Evolutionary conservation across 2,888 invertebrate genomes (phyloP).

Genomic region (Philaethria dido): DNA sequence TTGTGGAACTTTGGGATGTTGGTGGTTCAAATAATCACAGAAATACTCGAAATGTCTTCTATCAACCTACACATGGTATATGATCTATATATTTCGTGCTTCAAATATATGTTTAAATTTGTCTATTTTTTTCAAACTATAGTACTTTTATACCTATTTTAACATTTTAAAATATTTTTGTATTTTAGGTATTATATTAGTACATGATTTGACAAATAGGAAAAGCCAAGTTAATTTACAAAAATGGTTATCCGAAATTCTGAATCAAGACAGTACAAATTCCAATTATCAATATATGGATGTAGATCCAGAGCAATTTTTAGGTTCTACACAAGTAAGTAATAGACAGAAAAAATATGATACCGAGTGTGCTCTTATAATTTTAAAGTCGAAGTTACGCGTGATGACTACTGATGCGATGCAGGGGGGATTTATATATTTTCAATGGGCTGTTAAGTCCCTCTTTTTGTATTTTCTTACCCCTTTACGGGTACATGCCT

Average conservation of each 20-base stretch:
- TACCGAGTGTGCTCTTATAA: too few species aligned
- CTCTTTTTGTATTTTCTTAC: too few species aligned
- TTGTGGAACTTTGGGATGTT: conserved; percentile 98
- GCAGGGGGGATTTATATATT: too few species aligned
- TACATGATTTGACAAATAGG: conserved; percentile 98
- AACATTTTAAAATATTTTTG: too few species aligned
- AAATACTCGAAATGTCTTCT: conserved; percentile 97
- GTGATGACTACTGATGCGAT: too few species aligned
- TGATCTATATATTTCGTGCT: background rate
- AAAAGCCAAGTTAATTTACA: conserved; percentile 97
- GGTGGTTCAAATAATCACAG: conserved; percentile 97
- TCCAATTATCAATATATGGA: conserved; percentile 84
- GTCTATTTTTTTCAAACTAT: background rate
- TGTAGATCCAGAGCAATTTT: conserved; percentile 93
- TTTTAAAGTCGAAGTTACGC: too few species aligned
- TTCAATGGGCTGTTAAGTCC: too few species aligned
- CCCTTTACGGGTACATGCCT: too few species aligned
- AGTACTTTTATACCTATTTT: too few species aligned
- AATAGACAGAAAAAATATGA: background rate
- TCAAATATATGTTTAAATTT: too few species aligned
- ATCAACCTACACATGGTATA: conserved; percentile 94
- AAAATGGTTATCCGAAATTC: conserved; percentile 96
- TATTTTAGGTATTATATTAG: conserved; percentile 92
- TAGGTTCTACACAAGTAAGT: conserved; percentile 89
- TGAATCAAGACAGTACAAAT: conserved; percentile 87